Evolutionary conservation across 1,140 invertebrate species (phyloP), one percentile per base, ranked within the genome.

Genomic region (Galleria mellonella): DNA sequence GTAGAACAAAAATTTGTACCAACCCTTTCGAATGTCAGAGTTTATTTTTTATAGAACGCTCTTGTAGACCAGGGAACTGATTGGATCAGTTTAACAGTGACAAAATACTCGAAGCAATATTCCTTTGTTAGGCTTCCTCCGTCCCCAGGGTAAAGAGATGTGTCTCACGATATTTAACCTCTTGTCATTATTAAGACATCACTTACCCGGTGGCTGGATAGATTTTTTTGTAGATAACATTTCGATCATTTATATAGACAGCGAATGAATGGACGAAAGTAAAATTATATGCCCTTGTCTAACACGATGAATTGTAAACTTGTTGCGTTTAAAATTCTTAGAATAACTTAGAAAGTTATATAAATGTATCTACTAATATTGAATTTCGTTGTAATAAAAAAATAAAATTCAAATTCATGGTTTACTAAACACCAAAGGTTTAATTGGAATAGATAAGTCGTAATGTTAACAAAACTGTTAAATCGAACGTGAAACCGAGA

Each of bases 141-240:
- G 62, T 72, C 17, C 13, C 35, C 51, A 55, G 53, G 62, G 42
- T 47, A 60, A 56, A 59, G 63, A 82, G 79, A 83, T 83, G 62
- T 65, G 55, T 71, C 71, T 60, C 62, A 57, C 69, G 79, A 84
- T 79, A 79, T 77, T 77, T 68, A 76, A 76, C 67, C 62, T 77
- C 66, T 54, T 66, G 73, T 79, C 74, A 79, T 76, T 82, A 82
- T 83, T 76, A 79, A 84, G 79, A 84, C 79, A 84, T 84, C 75
- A 82, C 75, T 79, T 84, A 74, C 75, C 65, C 81, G 72, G 77
- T 83, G 77, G 79, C 75, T 74, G 49, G 32, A 47, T 53, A 77
- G 81, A 84, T 84, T 60, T 55, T 51, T 58, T 55, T 53, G 38
- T 48, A 55, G 77, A 82, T 81, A 76, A 79, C 47, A 72, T 64